Conservation (phyloP, 2,888 invertebrate species). For the Helobdella robusta region DNA sequence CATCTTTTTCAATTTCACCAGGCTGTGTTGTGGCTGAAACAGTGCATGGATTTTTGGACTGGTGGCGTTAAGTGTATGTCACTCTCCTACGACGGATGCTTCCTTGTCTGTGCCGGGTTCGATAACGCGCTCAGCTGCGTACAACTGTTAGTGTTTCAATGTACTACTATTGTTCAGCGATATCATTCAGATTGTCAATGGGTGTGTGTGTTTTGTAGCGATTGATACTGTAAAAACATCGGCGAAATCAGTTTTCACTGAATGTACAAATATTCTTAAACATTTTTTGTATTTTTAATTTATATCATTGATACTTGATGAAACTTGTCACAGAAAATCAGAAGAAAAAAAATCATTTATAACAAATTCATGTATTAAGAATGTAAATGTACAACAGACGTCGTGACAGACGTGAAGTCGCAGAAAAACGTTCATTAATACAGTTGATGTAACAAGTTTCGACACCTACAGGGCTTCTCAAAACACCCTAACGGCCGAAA, state of each 20-base stretch:
- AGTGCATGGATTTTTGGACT: constrained; percentile 12
- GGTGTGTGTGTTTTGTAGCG: neutral
- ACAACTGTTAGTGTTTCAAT: constrained; percentile 8
- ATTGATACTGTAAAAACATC: neutral
- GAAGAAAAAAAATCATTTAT: too few species aligned
- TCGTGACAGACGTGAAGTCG: too few species aligned
- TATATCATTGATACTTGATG: too few species aligned
- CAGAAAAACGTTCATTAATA: too few species aligned
- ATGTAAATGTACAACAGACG: too few species aligned
- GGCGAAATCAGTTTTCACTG: neutral
- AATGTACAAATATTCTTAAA: neutral
- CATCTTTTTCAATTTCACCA: neutral
- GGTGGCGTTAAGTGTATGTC: neutral
- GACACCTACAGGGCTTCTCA: neutral
- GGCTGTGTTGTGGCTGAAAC: constrained; percentile 2
- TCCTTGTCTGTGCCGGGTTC: neutral
- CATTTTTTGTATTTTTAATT: neutral
- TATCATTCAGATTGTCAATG: neutral
- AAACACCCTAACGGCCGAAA: neutral
- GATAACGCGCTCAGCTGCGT: constrained; percentile 6
- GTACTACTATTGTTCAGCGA: neutral
- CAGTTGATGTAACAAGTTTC: too few species aligned
- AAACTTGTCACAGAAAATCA: too few species aligned
- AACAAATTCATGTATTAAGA: too few species aligned
- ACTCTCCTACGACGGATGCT: neutral